Percentiles rank a stretch among this genome's conserved stretches.
Evolutionary conservation across 2,888 invertebrate species (phyloP).

Genomic region (Hirtodrosophila cameraria): DNA sequence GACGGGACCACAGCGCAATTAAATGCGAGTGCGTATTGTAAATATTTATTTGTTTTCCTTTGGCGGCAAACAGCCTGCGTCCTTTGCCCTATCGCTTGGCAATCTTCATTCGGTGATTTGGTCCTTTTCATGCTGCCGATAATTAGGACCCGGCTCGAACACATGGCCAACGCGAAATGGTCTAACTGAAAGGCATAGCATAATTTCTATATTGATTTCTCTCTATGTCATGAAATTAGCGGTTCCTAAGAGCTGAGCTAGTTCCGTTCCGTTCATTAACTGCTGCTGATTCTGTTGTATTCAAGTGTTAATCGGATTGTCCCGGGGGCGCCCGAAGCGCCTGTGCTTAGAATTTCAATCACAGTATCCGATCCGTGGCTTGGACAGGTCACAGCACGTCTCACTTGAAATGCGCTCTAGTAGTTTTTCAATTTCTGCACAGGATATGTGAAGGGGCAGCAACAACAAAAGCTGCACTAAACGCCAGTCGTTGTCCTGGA

Average conservation of each 20-base stretch:
- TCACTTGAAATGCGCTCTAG: slow-evolving; percentile 59
- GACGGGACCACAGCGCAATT: slow-evolving; percentile 46
- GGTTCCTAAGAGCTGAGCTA: slow-evolving; percentile 14
- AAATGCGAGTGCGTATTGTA: slow-evolving; percentile 54
- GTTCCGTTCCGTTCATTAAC: slow-evolving; percentile 25
- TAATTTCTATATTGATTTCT: slow-evolving; percentile 32
- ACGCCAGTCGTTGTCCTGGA: slow-evolving; percentile 18
- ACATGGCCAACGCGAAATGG: slow-evolving; percentile 39
- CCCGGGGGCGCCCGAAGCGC: slow-evolving; percentile 18
- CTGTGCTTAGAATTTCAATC: slow-evolving; percentile 60
- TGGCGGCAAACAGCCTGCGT: slow-evolving; percentile 51
- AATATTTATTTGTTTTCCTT: slow-evolving; percentile 65
- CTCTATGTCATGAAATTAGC: slow-evolving; percentile 40
- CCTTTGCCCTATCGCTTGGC: slow-evolving; percentile 14
- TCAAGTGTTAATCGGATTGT: slow-evolving; percentile 39
- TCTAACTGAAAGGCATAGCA: slow-evolving; percentile 39
- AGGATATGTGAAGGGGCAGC: slow-evolving; percentile 59
- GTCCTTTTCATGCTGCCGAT: slow-evolving; percentile 25
- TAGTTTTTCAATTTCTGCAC: slow-evolving; percentile 64
- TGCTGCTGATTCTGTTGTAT: slow-evolving; percentile 13
- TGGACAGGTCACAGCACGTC: slow-evolving; percentile 52
- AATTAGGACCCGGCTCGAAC: slow-evolving; percentile 41
- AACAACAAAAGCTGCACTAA: slow-evolving; percentile 31
- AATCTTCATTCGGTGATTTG: slow-evolving; percentile 19
- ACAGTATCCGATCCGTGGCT: slow-evolving; percentile 31